Conservation (phyloP, 2,888 invertebrate genomes). For the Netelia virgata region DNA sequence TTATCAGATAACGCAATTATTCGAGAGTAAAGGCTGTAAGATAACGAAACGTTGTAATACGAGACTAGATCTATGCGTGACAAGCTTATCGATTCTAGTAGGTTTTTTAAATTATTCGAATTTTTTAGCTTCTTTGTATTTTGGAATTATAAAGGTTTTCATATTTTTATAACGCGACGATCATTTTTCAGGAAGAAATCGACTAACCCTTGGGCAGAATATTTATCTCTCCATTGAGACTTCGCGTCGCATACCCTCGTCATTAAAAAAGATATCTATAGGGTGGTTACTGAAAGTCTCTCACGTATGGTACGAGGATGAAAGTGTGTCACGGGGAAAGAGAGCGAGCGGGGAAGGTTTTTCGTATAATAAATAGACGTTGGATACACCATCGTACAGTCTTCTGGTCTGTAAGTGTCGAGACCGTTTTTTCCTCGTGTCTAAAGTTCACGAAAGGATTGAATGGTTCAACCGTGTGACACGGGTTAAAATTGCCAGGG, state of each 20-base stretch:
- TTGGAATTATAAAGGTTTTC: too few relatives aligned
- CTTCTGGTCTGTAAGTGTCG: background rate
- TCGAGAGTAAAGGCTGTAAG: background rate
- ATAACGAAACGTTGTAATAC: too few relatives aligned
- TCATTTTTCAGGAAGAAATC: too few relatives aligned
- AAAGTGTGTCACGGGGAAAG: constrained; percentile 39
- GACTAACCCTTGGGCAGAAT: background rate
- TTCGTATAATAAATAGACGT: constrained; percentile 28
- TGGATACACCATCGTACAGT: constrained; percentile 20
- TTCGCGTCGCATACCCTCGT: background rate
- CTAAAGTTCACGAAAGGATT: background rate
- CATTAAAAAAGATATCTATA: constrained; percentile 30
- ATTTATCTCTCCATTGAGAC: constrained; percentile 14
- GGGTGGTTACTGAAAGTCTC: background rate
- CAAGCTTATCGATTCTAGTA: too few relatives aligned
- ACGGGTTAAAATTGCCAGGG: background rate
- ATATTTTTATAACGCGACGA: too few relatives aligned
- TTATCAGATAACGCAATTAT: background rate
- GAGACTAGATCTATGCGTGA: too few relatives aligned
- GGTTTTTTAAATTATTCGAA: too few relatives aligned
- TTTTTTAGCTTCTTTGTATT: too few relatives aligned
- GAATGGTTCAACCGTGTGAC: background rate
- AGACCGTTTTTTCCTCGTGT: background rate
- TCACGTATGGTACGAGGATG: background rate
- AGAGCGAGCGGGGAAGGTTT: constrained; percentile 20